A percentile compares a stretch with the other conserved stretches of the same genome.
These are phyloP conservation scores for Vanacampus margaritifer DNA, from an alignment of 2,113 vertebrate genomes.

Conservation along the genomic window DNA sequence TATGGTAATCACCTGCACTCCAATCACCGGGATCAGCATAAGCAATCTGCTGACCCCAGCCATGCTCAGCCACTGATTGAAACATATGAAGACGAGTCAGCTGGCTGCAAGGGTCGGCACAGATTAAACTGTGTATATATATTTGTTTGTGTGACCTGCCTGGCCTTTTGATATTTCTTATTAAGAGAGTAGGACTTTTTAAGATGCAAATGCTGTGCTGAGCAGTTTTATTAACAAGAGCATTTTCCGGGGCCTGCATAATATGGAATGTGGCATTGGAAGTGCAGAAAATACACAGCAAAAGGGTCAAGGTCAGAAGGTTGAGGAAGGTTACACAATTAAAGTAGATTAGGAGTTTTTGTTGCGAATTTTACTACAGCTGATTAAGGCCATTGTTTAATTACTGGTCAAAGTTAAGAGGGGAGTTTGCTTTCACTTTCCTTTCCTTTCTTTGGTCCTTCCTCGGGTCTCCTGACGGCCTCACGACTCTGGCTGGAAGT, in stretches of 20 bases:
- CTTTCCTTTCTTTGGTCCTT: no score
- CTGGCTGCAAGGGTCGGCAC: constrained; percentile 53
- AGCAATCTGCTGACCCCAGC: constrained; percentile 91
- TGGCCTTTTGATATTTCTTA: constrained; percentile 6
- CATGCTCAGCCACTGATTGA: constrained; percentile 74
- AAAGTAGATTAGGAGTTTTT: neutral
- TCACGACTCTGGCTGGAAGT: no score
- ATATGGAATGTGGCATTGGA: neutral
- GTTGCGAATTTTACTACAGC: neutral
- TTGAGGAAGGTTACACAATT: no score
- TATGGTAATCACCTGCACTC: constrained; percentile 91
- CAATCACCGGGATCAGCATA: constrained; percentile 92
- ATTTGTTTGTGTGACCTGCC: constrained; percentile 2
- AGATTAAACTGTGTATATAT: constrained; percentile 2
- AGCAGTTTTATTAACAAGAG: neutral
- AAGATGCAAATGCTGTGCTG: neutral
- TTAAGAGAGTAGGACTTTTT: constrained; percentile 5
- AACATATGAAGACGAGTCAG: constrained; percentile 82
- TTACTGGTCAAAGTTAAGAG: neutral
- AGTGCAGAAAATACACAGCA: neutral
- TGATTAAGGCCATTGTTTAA: neutral
- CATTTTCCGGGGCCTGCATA: neutral
- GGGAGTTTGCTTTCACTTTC: neutral
- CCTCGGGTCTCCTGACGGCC: no score
- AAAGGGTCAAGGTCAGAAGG: neutral